phyloP scores from a whole-genome alignment of 1,140 invertebrate genomes.

The Pachyrhynchus sulphureomaculatus region DNA sequence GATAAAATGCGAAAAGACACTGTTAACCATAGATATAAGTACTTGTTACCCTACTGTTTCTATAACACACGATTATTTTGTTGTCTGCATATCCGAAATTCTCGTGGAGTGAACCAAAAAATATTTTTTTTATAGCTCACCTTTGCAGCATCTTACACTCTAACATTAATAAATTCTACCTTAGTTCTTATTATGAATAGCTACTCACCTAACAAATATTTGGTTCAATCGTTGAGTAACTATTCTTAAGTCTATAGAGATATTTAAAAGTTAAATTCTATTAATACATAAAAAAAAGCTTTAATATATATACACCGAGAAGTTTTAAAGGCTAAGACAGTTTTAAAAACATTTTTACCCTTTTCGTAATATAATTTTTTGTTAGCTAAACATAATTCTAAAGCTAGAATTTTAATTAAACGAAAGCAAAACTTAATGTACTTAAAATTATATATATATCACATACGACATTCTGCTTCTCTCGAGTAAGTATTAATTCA shows the following conservation, averaged over 20 bases:
- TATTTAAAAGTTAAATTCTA: not conserved
- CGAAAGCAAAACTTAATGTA: not conserved
- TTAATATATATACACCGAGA: not conserved
- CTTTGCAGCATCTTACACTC: not conserved
- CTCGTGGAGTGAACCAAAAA: no score
- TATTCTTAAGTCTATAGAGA: not conserved
- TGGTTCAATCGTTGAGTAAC: slow-evolving; percentile 1
- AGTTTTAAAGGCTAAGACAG: no score
- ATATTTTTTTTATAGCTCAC: no score
- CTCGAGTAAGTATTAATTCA: not conserved
- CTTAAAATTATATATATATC: slow-evolving; percentile 4
- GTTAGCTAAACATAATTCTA: no score
- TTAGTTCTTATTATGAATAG: not conserved
- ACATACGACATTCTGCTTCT: not conserved
- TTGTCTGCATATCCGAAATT: no score
- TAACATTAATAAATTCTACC: slow-evolving; percentile 1
- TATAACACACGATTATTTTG: no score
- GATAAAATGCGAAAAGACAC: no score
- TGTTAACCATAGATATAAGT: no score
- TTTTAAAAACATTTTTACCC: no score
- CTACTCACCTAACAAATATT: not conserved
- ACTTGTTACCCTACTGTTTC: no score
- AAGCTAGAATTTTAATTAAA: not conserved
- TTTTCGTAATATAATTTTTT: no score
- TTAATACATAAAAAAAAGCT: not conserved